Evolutionary conservation across 2,113 vertebrate genomes (phyloP), one percentile per base, ranked within the genome.

Genomic region (Chinchilla lanigera): DNA sequence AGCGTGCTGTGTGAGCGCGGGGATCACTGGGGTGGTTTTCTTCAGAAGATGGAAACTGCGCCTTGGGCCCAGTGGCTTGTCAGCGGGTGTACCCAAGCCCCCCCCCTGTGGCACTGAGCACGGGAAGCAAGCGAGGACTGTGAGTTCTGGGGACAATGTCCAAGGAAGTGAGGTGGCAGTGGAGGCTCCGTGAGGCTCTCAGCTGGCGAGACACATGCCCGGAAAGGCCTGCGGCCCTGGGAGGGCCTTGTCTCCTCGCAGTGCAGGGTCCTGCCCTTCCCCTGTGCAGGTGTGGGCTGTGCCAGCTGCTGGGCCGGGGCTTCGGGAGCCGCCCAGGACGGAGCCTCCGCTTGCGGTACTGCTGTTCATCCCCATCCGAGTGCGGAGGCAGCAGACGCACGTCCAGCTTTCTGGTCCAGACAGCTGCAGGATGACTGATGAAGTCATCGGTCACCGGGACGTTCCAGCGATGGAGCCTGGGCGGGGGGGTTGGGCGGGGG

Each of bases 11-110:
- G 8, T 41, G 75, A 63, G 35, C 44, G 24, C 10, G 0, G 28
- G 44, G 65, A 16, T 14, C 33, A 69, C 16, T 16, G 33, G 65
- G 35, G 30, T 67, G 13, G 12, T 67, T n/a, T 13, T n/a, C 2
- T 13, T n/a, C 2, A 1, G 11, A 44, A 69, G 17, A 50, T 17
- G 7, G 24, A 44, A 7, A 26, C 3, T 5, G 26, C 3, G 13
- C 38, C 44, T 54, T 35, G 33, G 52, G 56, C 22, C 30, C 19
- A 0, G 44, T 47, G 17, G 47, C 17, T 75, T 33, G 41, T 38
- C 5, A 8, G 7, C 80, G n/a, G 14, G 12, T 38, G 4, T 16
- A 28, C 61, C 54, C 3, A 9, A 63, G 26, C 16, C 86, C 85
- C n/a, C 16, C 1, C 16, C 28, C 17, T 1, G 0, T 19, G 5